phyloP scores from a whole-genome alignment of 2,113 vertebrate species.

The Pangasianodon gigas region DNA sequence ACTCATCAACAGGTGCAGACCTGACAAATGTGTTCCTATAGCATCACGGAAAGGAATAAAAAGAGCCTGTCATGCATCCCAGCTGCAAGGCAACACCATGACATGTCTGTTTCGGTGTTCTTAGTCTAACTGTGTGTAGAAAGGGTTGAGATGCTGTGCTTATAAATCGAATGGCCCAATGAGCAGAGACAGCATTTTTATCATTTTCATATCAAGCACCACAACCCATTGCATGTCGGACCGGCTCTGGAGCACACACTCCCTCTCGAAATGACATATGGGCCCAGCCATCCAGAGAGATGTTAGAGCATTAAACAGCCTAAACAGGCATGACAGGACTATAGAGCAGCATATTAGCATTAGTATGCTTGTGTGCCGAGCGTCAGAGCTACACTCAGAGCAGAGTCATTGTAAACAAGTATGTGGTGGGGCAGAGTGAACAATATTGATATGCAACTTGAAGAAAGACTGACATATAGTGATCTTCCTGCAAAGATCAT shows the following conservation, averaged over 20 bases:
- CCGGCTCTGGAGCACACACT: conserved; percentile 76
- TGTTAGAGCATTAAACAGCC: conserved; percentile 77
- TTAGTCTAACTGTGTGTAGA: conserved; percentile 13
- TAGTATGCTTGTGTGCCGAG: conserved; percentile 48
- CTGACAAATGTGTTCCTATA: not conserved
- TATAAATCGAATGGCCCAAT: conserved; percentile 80
- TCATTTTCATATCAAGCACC: conserved; percentile 79
- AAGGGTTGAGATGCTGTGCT: conserved; percentile 58
- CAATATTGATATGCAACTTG: not conserved
- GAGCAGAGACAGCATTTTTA: conserved; percentile 81
- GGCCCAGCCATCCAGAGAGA: conserved; percentile 85
- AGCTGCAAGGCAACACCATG: not conserved
- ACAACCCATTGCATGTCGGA: conserved; percentile 74
- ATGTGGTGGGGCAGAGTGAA: not conserved
- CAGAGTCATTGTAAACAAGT: not conserved
- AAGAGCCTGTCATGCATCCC: not conserved
- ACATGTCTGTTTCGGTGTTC: conserved; percentile 4
- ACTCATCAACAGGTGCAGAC: not conserved
- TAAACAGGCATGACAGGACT: conserved; percentile 76
- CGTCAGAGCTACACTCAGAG: conserved; percentile 12
- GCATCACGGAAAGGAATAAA: not conserved
- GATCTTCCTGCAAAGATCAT: not conserved
- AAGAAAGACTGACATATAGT: no score
- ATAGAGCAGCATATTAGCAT: conserved; percentile 73
- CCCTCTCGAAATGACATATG: conserved; percentile 88